phyloP scores from a whole-genome alignment of 2,888 invertebrate genomes.

The Cosmia pyralina region DNA sequence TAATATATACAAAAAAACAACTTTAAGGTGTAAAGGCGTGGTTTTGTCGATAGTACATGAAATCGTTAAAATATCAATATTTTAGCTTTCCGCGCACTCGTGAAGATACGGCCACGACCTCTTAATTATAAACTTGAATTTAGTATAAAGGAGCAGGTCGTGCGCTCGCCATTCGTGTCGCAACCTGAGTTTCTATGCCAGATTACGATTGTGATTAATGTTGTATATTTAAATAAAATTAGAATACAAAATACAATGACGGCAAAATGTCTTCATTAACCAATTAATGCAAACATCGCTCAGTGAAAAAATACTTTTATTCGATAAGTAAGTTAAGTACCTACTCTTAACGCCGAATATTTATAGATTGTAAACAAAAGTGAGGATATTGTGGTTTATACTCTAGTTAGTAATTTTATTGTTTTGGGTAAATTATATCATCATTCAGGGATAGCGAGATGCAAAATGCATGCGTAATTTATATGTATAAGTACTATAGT shows the following conservation, averaged over 20 bases:
- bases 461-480: constrained; percentile 7
- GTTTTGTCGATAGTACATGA: too few species aligned
- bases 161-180: too few species aligned
- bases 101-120: too few species aligned
- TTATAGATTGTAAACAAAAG: constrained; percentile 36
- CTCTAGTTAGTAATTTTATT: constrained; percentile 32
- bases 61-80: neutral
- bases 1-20: too few species aligned
- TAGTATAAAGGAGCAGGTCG: neutral
- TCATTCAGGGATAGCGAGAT: constrained; percentile 32
- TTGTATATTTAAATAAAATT: constrained; percentile 8
- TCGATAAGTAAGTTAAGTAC: constrained; percentile 23
- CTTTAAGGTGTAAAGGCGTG: too few species aligned
- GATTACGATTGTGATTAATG: constrained; percentile 11
- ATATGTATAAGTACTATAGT: too few species aligned
- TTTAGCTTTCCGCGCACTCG: neutral
- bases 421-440: constrained; percentile 14
- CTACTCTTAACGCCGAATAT: constrained; percentile 11
- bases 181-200: neutral
- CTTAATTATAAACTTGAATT: neutral
- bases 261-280: constrained; percentile 6
- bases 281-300: constrained; percentile 1
- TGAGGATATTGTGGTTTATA: constrained; percentile 33
- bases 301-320: constrained; percentile 17
- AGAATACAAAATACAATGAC: neutral